phyloP scores from a whole-genome alignment of 2,888 invertebrate species.

The Cyclophora punctaria region DNA sequence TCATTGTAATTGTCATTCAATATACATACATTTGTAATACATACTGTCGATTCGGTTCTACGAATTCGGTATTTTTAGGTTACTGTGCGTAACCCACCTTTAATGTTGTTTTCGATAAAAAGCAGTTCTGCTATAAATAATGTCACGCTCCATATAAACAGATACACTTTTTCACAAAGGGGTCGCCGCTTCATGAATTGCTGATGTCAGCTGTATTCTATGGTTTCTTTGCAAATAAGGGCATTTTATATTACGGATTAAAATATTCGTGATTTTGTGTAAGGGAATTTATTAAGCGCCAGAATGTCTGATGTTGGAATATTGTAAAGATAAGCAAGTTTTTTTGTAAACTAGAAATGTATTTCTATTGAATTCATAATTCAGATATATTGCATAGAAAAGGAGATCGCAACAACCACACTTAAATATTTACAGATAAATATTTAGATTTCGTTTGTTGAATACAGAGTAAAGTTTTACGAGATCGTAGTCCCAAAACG shows the following conservation, averaged over 20 bases:
- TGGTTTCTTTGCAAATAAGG: constrained; percentile 46
- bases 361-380: too few relatives aligned
- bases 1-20: constrained; percentile 35
- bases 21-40: neutral
- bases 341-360: too few relatives aligned
- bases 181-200: constrained; percentile 51
- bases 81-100: neutral
- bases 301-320: neutral
- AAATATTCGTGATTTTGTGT: constrained; percentile 17
- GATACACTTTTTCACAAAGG: constrained; percentile 32
- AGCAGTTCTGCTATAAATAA: constrained; percentile 34
- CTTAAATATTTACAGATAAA: neutral
- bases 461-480: constrained; percentile 1
- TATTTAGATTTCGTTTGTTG: neutral
- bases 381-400: too few relatives aligned
- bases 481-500: constrained; percentile 3
- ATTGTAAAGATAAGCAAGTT: neutral
- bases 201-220: constrained; percentile 51
- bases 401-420: too few relatives aligned
- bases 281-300: constrained; percentile 21
- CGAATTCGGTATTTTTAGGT: neutral
- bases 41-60: constrained; percentile 4
- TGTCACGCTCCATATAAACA: constrained; percentile 35
- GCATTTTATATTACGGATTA: constrained; percentile 41
- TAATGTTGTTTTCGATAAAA: constrained; percentile 23